phyloP scores from a whole-genome alignment of 2,113 vertebrate genomes.

The Pogona vitticeps region DNA sequence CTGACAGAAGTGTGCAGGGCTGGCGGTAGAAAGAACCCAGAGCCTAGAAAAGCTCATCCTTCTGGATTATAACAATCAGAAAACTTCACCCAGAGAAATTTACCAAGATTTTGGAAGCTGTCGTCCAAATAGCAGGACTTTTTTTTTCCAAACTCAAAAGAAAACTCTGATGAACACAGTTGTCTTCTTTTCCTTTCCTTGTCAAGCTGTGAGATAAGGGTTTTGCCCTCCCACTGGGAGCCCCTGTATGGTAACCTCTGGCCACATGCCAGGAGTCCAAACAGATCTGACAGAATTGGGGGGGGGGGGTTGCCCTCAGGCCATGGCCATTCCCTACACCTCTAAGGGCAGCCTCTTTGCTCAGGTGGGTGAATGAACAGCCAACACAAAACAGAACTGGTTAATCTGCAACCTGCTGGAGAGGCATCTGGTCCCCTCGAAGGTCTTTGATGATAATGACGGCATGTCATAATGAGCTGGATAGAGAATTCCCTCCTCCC shows the following conservation, averaged over 20 bases:
- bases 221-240: too few relatives aligned
- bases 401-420: slow-evolving; percentile 30
- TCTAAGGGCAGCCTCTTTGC: background rate
- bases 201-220: background rate
- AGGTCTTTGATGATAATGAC: slow-evolving; percentile 17
- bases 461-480: slow-evolving; percentile 20
- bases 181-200: background rate
- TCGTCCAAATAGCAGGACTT: too few relatives aligned
- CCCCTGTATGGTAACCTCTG: background rate
- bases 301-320: background rate
- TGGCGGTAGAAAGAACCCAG: too few relatives aligned
- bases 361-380: slow-evolving; percentile 36
- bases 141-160: background rate
- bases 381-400: background rate
- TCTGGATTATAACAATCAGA: background rate
- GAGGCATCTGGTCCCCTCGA: background rate
- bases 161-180: background rate
- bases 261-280: slow-evolving; percentile 4
- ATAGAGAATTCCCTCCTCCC: background rate
- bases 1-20: background rate
- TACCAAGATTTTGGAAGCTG: too few relatives aligned
- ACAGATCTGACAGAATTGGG: background rate
- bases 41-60: background rate
- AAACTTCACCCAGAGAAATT: background rate
- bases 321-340: background rate